phyloP scores from a whole-genome alignment of 2,888 invertebrate species.

The Polyploca ridens region DNA sequence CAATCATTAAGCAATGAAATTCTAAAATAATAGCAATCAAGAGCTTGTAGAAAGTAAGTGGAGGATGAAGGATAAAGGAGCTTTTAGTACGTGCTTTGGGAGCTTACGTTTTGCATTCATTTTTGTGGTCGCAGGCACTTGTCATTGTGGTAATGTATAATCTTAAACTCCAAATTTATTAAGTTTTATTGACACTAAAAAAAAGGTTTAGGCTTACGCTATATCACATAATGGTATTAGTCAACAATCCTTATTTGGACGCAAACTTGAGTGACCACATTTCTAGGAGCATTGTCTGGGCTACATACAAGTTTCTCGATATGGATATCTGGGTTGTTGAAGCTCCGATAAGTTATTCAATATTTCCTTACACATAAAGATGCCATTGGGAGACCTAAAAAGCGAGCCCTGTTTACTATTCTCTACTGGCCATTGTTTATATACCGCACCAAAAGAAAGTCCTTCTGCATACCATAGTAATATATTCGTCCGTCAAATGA shows the following conservation, averaged over 20 bases:
- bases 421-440: slow-evolving; percentile 62
- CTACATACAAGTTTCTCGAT: slow-evolving; percentile 20
- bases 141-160: too few species aligned
- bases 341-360: slow-evolving; percentile 39
- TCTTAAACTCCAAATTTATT: background rate
- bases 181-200: background rate
- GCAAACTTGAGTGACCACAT: slow-evolving; percentile 2
- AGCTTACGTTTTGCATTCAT: too few species aligned
- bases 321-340: slow-evolving; percentile 27
- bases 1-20: too few species aligned
- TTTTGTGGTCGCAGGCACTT: too few species aligned
- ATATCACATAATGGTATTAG: background rate
- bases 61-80: too few species aligned
- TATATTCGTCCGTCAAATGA: slow-evolving; percentile 71
- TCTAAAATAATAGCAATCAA: too few species aligned
- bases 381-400: slow-evolving; percentile 51
- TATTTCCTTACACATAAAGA: slow-evolving; percentile 44
- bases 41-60: too few species aligned
- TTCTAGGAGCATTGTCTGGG: slow-evolving; percentile 6
- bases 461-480: slow-evolving; percentile 75
- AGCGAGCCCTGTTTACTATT: slow-evolving; percentile 68
- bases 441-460: slow-evolving; percentile 81
- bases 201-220: background rate
- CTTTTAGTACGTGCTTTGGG: too few species aligned
- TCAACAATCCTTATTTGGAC: background rate